phyloP scores from a whole-genome alignment of 2,888 invertebrate genomes.

The Xestobium rufovillosum region DNA sequence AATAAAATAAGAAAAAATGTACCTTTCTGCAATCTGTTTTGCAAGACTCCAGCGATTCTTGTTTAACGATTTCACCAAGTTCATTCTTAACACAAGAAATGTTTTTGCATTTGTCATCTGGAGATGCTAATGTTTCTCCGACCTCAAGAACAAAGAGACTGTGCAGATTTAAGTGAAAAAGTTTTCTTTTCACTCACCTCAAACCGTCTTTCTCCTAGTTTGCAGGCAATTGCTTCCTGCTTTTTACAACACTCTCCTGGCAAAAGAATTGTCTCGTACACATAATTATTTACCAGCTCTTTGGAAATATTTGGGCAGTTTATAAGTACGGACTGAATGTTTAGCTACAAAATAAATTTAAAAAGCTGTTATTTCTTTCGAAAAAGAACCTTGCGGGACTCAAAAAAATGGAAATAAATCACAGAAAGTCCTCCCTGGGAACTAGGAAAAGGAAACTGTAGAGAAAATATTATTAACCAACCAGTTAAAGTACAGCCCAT shows the following conservation, averaged over 20 bases:
- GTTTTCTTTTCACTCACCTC: constrained; percentile 39
- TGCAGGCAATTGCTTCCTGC: constrained; percentile 49
- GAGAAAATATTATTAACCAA: too few relatives aligned
- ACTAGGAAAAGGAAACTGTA: too few relatives aligned
- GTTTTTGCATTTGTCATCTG: constrained; percentile 51
- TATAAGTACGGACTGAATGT: constrained; percentile 48
- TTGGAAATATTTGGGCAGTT: constrained; percentile 47
- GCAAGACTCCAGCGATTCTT: constrained; percentile 50
- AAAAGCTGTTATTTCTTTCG: too few relatives aligned
- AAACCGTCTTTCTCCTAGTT: constrained; percentile 44
- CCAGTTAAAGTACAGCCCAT: too few relatives aligned
- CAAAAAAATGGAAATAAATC: too few relatives aligned
- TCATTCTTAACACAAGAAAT: constrained; percentile 45
- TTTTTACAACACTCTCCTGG: constrained; percentile 53
- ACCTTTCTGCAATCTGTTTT: constrained; percentile 44
- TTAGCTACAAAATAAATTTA: constrained; percentile 41
- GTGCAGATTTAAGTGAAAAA: too few relatives aligned
- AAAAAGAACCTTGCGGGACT: too few relatives aligned
- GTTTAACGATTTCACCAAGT: constrained; percentile 46
- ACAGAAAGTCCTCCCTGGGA: too few relatives aligned
- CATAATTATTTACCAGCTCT: constrained; percentile 44
- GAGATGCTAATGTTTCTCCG: constrained; percentile 49
- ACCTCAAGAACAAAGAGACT: constrained; percentile 34
- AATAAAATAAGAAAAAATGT: too few relatives aligned
- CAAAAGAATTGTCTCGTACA: constrained; percentile 44